Evolutionary conservation across 2,113 vertebrate species (phyloP), one percentile per base, ranked within the genome.

Genomic region (Clinocottus analis): DNA sequence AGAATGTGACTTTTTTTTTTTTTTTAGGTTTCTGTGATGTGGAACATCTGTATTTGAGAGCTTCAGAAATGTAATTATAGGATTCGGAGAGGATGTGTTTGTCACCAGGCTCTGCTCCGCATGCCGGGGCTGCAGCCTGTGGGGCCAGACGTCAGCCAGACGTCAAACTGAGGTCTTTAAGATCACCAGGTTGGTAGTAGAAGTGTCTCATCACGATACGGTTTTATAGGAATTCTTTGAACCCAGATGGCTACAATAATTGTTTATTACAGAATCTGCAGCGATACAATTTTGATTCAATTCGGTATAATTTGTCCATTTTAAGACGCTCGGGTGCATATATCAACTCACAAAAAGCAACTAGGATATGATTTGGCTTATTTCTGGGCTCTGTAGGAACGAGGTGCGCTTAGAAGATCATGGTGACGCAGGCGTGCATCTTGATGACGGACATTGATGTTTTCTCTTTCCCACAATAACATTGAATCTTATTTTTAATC

Each of bases 21-120:
- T n/a, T n/a, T 72, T 79, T 60, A 75, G 72, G 77, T 29, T 47
- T 55, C n/a, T 87, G 31, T 85, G 79, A 85, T 82, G 82, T 85
- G 53, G 72, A 33, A 63, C 35, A 76, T 85, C 31, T 58, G 14
- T 60, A 79, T 84, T 76, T 53, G 61, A 39, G 62, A 74, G 82
- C 75, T 83, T 43, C 11, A 59, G 29, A 62, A 58, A 81, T 66
- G 58, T 85, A 82, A 87, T 83, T 85, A 73, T 33, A 72, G 74
- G 73, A 85, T 82, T 79, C 31, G 41, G 7, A 73, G 72, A 72
- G 69, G 66, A 69, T 63, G 63, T 63, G 29, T 79, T 66, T 17
- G 2, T 80, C 55, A 47, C 47, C 45, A 5, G 43, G 61, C 74
- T 82, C 37, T 59, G 70, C 58, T 67, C 55, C 31, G 72, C 29